Evolutionary conservation across 2,797 vertebrate species (phyloP).

Genomic region (Aulostomus chinensis): DNA sequence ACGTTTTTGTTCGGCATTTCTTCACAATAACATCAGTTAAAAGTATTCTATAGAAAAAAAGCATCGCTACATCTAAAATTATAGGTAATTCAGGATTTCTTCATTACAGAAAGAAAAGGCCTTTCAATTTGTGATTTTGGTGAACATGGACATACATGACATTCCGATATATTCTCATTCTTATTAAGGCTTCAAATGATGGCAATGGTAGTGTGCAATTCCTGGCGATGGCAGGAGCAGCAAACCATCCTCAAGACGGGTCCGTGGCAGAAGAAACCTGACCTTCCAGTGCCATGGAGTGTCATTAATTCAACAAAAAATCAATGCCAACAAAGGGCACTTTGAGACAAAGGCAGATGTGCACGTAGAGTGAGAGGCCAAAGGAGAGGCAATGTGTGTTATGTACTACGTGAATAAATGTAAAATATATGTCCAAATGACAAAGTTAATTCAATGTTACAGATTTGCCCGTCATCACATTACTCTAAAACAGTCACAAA

Average conservation of each 20-base stretch:
- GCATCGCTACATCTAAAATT: not conserved
- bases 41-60: conserved; percentile 5
- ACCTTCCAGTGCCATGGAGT: conserved; percentile 77
- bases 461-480: too few species aligned
- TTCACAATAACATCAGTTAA: too few species aligned
- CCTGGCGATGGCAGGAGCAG: conserved; percentile 36
- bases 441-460: too few species aligned
- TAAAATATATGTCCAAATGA: too few species aligned
- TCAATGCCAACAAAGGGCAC: conserved; percentile 84
- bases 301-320: conserved; percentile 82
- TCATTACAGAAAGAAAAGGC: not conserved
- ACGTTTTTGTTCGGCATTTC: too few species aligned
- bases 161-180: too few species aligned
- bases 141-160: too few species aligned
- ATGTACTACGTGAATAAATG: too few species aligned
- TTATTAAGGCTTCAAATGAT: conserved; percentile 24
- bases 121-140: conserved; percentile 1
- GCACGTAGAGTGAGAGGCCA: conserved; percentile 19
- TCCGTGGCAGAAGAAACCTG: conserved; percentile 77
- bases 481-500: too few species aligned
- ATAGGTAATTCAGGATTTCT: not conserved
- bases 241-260: too few species aligned
- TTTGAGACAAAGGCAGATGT: conserved; percentile 46
- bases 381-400: too few species aligned
- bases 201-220: conserved; percentile 27